Conservation (phyloP, 2,888 invertebrate genomes). For the Apamea crenata region DNA sequence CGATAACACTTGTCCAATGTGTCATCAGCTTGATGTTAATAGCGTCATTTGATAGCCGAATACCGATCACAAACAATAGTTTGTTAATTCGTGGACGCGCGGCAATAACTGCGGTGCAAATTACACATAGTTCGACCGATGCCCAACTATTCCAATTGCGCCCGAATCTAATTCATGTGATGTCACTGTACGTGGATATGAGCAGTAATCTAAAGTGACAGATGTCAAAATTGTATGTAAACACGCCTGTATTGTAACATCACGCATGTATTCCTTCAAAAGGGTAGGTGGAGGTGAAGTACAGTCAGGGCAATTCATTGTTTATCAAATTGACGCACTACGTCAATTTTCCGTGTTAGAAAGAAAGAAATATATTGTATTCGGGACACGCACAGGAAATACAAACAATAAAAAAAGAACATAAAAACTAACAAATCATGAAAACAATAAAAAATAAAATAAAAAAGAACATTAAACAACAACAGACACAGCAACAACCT, state of each 20-base stretch:
- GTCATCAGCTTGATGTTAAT: constrained; percentile 1
- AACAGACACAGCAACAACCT: no score
- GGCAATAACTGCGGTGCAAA: constrained; percentile 34
- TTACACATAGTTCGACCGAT: constrained; percentile 37
- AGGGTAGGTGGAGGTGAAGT: neutral
- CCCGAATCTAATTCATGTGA: constrained; percentile 44
- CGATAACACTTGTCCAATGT: neutral
- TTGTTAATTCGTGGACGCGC: constrained; percentile 39
- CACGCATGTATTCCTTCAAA: neutral
- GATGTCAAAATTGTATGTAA: neutral
- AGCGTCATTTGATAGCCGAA: constrained; percentile 27
- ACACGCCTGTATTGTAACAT: neutral
- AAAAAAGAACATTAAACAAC: no score
- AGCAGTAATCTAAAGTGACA: constrained; percentile 17
- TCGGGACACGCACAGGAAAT: no score
- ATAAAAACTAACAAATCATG: no score
- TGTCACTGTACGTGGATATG: constrained; percentile 12
- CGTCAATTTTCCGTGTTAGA: neutral
- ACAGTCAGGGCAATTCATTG: neutral
- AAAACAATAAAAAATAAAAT: no score
- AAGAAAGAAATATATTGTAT: no score
- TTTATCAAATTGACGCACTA: neutral
- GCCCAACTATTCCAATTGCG: constrained; percentile 54
- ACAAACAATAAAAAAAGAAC: no score
- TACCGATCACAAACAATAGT: constrained; percentile 32